phyloP scores from a whole-genome alignment of 2,113 vertebrate genomes.

The Nothobranchius kuhntae region DNA sequence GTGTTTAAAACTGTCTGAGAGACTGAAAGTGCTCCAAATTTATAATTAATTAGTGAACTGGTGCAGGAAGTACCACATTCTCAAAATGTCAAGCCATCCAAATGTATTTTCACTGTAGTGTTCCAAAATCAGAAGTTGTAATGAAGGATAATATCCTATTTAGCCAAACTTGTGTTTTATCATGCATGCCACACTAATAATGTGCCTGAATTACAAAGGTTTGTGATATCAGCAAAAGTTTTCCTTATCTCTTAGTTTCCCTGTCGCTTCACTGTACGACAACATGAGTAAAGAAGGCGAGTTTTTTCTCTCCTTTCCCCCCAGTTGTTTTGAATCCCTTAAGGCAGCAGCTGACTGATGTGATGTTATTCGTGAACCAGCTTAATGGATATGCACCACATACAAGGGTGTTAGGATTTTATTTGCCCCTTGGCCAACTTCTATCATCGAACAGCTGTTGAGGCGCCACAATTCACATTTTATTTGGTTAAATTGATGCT shows the following conservation, averaged over 20 bases:
- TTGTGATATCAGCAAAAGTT: background rate
- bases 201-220: background rate
- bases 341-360: conserved; percentile 42
- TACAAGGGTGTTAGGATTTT: conserved; percentile 36
- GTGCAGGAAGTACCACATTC: no score
- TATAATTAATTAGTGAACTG: no score
- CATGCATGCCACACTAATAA: background rate
- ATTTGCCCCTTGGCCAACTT: conserved; percentile 33
- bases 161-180: background rate
- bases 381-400: conserved; percentile 50
- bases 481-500: background rate
- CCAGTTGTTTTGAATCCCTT: conserved; percentile 16
- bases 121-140: background rate
- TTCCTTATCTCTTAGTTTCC: conserved; percentile 12
- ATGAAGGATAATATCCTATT: background rate
- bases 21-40: no score
- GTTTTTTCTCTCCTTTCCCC: conserved; percentile 22
- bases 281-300: conserved; percentile 1
- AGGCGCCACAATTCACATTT: background rate
- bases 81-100: no score
- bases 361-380: conserved; percentile 35
- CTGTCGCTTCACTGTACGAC: background rate
- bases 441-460: conserved; percentile 7
- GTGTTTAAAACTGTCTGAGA: no score
- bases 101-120: no score